Evolutionary conservation across 2,113 vertebrate genomes (phyloP).

Genomic region (Vidua chalybeata): DNA sequence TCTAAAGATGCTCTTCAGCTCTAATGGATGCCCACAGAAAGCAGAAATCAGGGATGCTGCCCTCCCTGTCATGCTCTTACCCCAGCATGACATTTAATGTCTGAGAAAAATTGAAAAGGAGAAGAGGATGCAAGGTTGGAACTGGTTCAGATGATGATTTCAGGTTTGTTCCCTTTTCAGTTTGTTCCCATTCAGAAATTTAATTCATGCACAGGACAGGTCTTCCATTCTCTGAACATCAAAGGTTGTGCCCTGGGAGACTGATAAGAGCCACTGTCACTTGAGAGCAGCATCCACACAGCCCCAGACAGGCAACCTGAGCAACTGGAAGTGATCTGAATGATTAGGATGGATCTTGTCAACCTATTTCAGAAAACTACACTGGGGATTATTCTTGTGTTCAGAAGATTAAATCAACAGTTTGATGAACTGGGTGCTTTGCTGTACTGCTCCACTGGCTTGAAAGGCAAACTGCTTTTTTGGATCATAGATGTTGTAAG

Average conservation of each 20-base stretch:
- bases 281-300: not conserved
- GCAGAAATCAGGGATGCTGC: not conserved
- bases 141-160: not conserved
- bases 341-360: not conserved
- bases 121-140: not conserved
- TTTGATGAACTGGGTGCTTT: not conserved
- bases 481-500: not conserved
- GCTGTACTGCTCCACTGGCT: not conserved
- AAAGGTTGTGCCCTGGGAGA: not conserved
- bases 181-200: not conserved
- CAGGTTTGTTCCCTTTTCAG: not conserved
- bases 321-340: not conserved
- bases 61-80: not conserved
- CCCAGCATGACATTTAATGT: not conserved
- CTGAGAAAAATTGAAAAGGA: not conserved
- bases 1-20: not conserved
- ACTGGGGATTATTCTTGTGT: not conserved
- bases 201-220: not conserved
- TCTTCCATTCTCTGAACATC: not conserved
- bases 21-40: rapidly evolving
- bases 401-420: constrained; percentile 26
- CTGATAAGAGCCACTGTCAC: not conserved
- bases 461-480: not conserved
- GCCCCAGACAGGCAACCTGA: not conserved
- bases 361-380: not conserved